Evolutionary conservation across 2,888 invertebrate genomes (phyloP).

Genomic region (Abrostola triplasia): DNA sequence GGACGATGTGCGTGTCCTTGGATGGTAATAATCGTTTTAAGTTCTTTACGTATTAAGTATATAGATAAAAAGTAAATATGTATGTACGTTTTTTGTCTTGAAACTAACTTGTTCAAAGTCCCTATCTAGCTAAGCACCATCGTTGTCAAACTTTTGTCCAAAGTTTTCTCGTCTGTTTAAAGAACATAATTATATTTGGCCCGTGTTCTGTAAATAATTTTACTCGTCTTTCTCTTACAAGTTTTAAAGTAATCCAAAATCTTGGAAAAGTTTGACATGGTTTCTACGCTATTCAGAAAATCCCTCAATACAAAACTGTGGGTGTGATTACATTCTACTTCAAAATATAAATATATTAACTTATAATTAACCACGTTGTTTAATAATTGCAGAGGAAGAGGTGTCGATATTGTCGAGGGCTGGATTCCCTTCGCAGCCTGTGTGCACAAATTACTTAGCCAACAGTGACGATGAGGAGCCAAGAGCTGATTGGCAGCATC

Average conservation of each 20-base stretch:
- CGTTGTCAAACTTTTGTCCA: too few species aligned
- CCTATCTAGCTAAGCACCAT: too few species aligned
- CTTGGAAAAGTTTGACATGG: too few species aligned
- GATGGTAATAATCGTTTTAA: slow-evolving; percentile 87
- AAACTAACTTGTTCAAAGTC: background rate
- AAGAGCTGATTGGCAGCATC: slow-evolving; percentile 93
- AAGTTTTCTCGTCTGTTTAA: too few species aligned
- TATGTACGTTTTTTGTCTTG: too few species aligned
- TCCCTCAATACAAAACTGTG: too few species aligned
- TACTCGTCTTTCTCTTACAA: too few species aligned
- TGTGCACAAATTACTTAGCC: slow-evolving; percentile 94
- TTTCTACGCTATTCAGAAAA: too few species aligned
- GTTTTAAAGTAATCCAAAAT: too few species aligned
- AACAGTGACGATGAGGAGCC: slow-evolving; percentile 92
- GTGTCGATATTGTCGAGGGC: slow-evolving; percentile 90
- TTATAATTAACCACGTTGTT: background rate
- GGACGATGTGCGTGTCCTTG: slow-evolving; percentile 95
- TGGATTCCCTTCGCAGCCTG: slow-evolving; percentile 91
- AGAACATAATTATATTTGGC: too few species aligned
- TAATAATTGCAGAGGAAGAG: slow-evolving; percentile 90
- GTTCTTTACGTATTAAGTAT: background rate
- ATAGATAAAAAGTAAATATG: background rate
- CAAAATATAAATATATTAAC: background rate
- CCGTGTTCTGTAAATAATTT: too few species aligned
- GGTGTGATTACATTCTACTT: too few species aligned